Percentiles rank a stretch among this genome's conserved stretches.
These are phyloP conservation scores for Neogale vison DNA, from an alignment of 2,113 vertebrate genomes.

Conservation along the genomic window DNA sequence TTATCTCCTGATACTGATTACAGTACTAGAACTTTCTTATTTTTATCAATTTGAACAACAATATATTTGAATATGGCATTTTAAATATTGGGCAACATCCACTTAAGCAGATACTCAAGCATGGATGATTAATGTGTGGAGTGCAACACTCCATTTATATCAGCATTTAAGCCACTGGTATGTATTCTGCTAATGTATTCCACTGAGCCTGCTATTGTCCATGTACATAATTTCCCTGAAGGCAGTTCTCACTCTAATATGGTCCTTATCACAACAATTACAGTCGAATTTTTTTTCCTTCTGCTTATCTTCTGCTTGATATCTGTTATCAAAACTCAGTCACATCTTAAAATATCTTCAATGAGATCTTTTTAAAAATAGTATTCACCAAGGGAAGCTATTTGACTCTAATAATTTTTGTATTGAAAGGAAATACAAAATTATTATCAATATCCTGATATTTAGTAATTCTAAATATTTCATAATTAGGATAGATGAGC, in stretches of 20 bases:
- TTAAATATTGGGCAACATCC: constrained; percentile 36
- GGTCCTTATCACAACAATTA: not conserved
- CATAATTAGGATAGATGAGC: not conserved
- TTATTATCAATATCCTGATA: not conserved
- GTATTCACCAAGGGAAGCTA: not conserved
- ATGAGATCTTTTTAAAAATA: not conserved
- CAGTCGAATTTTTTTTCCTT: not conserved
- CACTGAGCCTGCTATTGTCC: not conserved
- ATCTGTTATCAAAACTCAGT: not conserved
- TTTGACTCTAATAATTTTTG: not conserved
- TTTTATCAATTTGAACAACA: not conserved
- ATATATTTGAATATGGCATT: constrained; percentile 28
- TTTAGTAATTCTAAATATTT: not conserved
- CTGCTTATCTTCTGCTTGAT: not conserved
- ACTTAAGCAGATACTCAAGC: constrained; percentile 20
- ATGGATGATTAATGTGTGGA: constrained; percentile 6
- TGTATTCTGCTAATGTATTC: not conserved
- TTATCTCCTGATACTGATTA: not conserved
- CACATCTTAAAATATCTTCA: not conserved
- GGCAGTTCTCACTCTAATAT: not conserved
- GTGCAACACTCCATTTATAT: not conserved
- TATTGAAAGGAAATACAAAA: not conserved
- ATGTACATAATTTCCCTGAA: not conserved
- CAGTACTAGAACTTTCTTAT: not conserved
- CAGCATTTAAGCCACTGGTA: not conserved